A percentile compares a stretch with the other conserved stretches of the same genome.
These are phyloP conservation scores for Chrysopilus asiliformis DNA, from an alignment of 2,888 invertebrate genomes.

Conservation along the genomic window DNA sequence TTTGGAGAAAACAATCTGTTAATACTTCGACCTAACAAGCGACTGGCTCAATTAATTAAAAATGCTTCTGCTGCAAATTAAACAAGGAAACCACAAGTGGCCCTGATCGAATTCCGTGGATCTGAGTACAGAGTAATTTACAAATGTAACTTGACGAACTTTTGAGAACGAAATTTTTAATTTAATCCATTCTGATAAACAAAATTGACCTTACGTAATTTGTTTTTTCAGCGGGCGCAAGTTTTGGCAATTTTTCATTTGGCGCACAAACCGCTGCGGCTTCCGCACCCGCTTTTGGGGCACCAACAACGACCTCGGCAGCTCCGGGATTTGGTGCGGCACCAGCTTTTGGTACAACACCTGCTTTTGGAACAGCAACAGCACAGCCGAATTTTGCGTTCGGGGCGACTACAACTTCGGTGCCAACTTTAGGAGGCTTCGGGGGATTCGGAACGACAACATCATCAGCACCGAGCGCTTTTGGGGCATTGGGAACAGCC, in stretches of 20 bases:
- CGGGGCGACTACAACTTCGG: conserved; percentile 21
- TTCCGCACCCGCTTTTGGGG: conserved; percentile 23
- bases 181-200: not conserved
- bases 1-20: too few species aligned
- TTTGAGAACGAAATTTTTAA: too few species aligned
- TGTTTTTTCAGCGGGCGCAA: conserved; percentile 37
- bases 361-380: conserved; percentile 16
- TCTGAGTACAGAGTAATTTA: too few species aligned
- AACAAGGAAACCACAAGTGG: too few species aligned
- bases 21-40: too few species aligned
- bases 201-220: conserved; percentile 17
- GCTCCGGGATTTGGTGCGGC: conserved; percentile 12
- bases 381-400: conserved; percentile 13
- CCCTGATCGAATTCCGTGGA: too few species aligned
- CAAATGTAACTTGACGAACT: too few species aligned
- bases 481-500: conserved; percentile 15
- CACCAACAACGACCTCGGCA: conserved; percentile 21
- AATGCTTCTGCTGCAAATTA: too few species aligned
- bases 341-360: conserved; percentile 18
- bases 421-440: conserved; percentile 26
- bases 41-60: too few species aligned
- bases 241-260: conserved; percentile 35
- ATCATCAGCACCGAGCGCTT: conserved; percentile 20
- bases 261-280: conserved; percentile 18
- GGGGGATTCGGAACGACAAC: conserved; percentile 19